Base-by-base conservation (phyloP, 2,113 vertebrate species). In the Psittacara wagleri region DNA sequence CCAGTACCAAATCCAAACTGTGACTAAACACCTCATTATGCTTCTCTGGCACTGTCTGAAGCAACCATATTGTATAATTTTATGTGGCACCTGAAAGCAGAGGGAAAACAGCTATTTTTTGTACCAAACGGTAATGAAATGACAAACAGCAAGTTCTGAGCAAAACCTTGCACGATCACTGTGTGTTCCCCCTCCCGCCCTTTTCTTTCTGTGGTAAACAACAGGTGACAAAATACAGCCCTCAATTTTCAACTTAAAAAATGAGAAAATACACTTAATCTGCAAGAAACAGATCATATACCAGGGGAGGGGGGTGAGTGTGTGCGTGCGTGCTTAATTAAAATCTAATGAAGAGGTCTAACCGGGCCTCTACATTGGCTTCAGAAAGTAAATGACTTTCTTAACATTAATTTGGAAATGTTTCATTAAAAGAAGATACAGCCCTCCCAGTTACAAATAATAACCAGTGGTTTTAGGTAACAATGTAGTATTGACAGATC, bases 21-120 rank as follows among this genome's bases (percentile, higher is more conserved):
- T 94, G 92, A 96, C 93, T 97, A 94, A 96, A 74, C 80, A 78
- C 96, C 95, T 97, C 83, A 86, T 94, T 94, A 83, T 95, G 88
- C 83, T 90, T 54, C 90, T 43, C 82, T 95, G 94, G 92, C 90
- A 89, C 77, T 80, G 81, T 92, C 57, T 92, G 86, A 96, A 94
- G 94, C 84, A 93, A 96, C 94, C 59, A 79, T 63, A 92, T 66
- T 89, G 81, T 92, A 87, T 62, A 61, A 37, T 96, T 97, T 92
- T 86, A 94, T 64, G 92, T 57, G 86, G 84, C 83, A 90, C 80
- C 90, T 87, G 73, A 88, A 92, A 94, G 52, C 3, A 1, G 67
- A 68, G 46, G 7, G 16, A 25, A 79, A 76, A 74, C 6, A 19
- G 63, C 55, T 68, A 22, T 2, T 68, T 94, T 92, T 88, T 48